A percentile compares a stretch with the other conserved stretches of the same genome.
Conservation (phyloP, 2,113 vertebrate species). For the Myiagra hebetior region DNA sequence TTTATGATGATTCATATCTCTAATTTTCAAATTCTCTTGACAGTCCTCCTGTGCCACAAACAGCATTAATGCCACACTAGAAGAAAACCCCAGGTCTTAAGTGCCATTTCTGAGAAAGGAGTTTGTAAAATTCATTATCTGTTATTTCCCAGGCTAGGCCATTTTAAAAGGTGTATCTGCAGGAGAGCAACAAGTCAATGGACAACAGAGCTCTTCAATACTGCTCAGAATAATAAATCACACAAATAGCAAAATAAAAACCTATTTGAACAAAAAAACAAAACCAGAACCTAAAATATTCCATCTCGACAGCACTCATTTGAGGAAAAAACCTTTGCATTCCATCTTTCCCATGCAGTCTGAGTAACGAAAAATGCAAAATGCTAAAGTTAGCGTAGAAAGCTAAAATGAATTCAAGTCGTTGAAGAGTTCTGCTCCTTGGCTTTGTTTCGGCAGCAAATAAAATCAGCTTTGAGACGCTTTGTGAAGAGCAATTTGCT, state of each 20-base stretch:
- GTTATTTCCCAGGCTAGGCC: not conserved
- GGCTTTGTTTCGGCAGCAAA: not conserved
- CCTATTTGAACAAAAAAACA: not conserved
- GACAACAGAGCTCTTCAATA: not conserved
- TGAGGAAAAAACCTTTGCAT: not conserved
- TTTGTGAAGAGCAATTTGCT: not conserved
- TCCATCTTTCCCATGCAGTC: not conserved
- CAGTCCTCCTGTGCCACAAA: not conserved
- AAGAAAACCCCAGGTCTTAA: not conserved
- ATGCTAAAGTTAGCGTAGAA: not conserved
- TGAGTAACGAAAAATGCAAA: not conserved
- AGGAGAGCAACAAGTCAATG: not conserved
- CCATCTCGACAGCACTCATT: not conserved
- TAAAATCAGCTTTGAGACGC: not conserved
- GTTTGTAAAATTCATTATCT: not conserved
- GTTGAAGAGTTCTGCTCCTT: not conserved
- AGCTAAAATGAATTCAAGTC: not conserved
- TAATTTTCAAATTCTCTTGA: slow-evolving; percentile 22
- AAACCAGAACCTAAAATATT: not conserved
- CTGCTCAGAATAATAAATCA: not conserved
- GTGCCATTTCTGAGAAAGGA: not conserved
- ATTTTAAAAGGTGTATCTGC: not conserved
- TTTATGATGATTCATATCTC: not conserved
- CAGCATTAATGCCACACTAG: not conserved
- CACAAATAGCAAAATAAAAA: not conserved